Evolutionary conservation across 2,888 invertebrate species (phyloP), one percentile per base, ranked within the genome.

Genomic region (Phytoseiulus persimilis): DNA sequence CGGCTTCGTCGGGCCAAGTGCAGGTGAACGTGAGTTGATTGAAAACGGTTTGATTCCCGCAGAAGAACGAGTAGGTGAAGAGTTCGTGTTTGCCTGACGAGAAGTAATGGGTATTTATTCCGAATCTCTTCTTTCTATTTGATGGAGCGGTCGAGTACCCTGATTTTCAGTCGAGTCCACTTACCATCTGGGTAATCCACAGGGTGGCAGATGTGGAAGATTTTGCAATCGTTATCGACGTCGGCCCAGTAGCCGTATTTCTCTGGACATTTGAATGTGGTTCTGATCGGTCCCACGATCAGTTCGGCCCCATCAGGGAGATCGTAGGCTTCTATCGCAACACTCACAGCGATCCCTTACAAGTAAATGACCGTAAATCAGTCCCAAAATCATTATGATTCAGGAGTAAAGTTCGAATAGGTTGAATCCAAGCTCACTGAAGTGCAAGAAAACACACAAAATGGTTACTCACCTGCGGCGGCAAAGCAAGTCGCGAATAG

Each of bases 31-130:
- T 87, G 9, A 87, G 23, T 32, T 87, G 87, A 33, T 87, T 87
- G 87, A 87, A 87, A 2, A 87, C 87, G n/a, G 87, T 87, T 45
- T 87, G 87, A 14, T 87, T 87, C n/a, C 87, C 87, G 87, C 87
- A 87, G 87, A 87, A 87, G 33, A 87, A 87, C 23, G 87, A 87
- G 87, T 87, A 87, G n/a, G 87, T 87, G 39, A 87, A 87, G 5
- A 87, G 18, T 33, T 87, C 87, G 87, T 87, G 87, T 32, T 87
- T 87, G 87, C 87, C 87, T 87, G 23, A 9, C 32, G 87, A 87
- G 18, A 6, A 39, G 39, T 6, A 3, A 6, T 9, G 39, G 5
- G 39, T 39, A 39, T 9, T 39, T 39, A 65, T 65, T 9, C 5
- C 9, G 39, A 39, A 39, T 6, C 39, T 39, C 9, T 39, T 39